Conservation (phyloP, 2,797 vertebrate species). For the Eulemur albifrons region DNA sequence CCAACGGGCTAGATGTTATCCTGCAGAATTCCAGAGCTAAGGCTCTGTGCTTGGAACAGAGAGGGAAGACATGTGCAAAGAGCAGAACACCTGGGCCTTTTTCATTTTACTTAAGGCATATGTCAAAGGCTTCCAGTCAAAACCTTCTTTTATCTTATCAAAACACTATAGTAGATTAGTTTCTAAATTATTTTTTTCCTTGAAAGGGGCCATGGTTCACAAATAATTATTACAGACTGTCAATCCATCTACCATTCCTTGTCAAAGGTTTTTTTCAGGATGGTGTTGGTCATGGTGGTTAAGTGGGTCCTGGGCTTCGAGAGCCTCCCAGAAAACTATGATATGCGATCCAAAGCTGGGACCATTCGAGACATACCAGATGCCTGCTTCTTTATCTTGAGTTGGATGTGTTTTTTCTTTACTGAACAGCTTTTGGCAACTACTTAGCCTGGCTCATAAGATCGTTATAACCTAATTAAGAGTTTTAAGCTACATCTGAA, state of each 20-base stretch:
- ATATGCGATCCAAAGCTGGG: background rate
- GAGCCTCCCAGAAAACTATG: background rate
- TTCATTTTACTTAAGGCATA: background rate
- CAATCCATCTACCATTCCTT: background rate
- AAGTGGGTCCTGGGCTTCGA: background rate
- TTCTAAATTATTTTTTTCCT: background rate
- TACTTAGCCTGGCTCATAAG: slow-evolving; percentile 12
- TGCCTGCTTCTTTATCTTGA: background rate
- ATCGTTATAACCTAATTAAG: slow-evolving; percentile 55
- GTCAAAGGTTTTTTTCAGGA: background rate
- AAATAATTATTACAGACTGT: background rate
- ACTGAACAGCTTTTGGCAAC: slow-evolving; percentile 6
- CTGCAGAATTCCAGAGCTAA: background rate
- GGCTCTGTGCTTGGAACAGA: background rate
- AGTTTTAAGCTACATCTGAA: slow-evolving; percentile 44
- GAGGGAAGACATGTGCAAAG: background rate
- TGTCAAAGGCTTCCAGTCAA: background rate
- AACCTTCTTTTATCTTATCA: background rate
- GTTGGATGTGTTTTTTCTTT: background rate
- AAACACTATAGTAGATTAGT: background rate
- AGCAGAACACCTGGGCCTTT: background rate
- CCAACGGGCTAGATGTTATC: background rate
- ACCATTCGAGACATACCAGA: background rate
- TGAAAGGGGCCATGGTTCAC: background rate
- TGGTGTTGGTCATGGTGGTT: background rate